These are phyloP conservation scores for Brienomyrus brachyistius DNA, from an alignment of 2,113 vertebrate genomes.

Conservation along the genomic window DNA sequence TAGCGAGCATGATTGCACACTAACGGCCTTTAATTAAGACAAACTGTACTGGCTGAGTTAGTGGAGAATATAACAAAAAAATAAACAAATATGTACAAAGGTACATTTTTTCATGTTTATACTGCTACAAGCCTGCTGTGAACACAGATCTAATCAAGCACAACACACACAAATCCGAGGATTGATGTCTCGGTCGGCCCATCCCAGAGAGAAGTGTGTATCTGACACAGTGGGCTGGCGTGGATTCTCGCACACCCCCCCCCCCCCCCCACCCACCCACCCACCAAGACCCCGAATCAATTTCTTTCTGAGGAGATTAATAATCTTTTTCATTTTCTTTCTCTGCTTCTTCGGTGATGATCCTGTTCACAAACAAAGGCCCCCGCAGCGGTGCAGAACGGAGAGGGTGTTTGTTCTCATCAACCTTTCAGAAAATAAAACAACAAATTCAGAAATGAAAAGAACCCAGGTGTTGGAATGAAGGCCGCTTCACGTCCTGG, in stretches of 20 bases:
- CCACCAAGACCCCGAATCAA: not conserved
- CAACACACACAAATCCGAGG: not conserved
- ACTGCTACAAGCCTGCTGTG: not conserved
- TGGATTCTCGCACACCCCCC: not conserved
- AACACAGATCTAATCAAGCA: not conserved
- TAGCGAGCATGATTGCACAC: not conserved
- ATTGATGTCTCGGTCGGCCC: not conserved
- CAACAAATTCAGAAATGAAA: not conserved
- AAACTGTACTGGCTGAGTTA: slow-evolving; percentile 26
- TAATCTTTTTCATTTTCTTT: not conserved
- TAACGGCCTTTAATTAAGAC: slow-evolving; percentile 38
- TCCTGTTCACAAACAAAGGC: not conserved
- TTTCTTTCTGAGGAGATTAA: not conserved
- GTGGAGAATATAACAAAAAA: slow-evolving; percentile 26
- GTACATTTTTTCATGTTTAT: not conserved
- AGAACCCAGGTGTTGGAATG: not conserved
- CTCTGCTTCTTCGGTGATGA: not conserved
- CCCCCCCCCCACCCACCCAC: too few relatives aligned
- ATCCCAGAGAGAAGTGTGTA: not conserved
- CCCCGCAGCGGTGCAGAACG: not conserved
- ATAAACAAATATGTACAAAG: slow-evolving; percentile 15
- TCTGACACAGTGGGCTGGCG: not conserved
- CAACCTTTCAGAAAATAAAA: not conserved
- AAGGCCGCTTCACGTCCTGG: not conserved
- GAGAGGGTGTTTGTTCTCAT: not conserved